Conservation (phyloP, 2,113 vertebrate genomes). For the Jaculus jaculus region DNA sequence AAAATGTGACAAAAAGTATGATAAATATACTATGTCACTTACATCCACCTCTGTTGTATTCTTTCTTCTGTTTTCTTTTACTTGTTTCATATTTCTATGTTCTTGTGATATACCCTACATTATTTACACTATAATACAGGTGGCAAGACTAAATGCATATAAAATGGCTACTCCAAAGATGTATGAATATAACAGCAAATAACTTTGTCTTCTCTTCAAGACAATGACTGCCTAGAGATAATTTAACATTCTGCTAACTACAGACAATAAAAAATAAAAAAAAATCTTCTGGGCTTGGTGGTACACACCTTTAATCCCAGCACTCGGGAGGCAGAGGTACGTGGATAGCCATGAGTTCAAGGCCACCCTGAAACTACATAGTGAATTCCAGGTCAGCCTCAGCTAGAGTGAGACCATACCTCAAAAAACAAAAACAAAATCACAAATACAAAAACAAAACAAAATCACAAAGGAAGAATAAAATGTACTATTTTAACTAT, state of each 20-base stretch:
- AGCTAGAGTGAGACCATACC: too few species aligned
- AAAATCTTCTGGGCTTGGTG: too few species aligned
- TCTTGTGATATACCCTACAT: slow-evolving; percentile 49
- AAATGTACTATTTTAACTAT: slow-evolving; percentile 7
- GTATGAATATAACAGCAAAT: slow-evolving; percentile 6
- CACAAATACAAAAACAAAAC: background rate
- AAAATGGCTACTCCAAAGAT: slow-evolving; percentile 60
- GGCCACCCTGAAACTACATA: too few species aligned
- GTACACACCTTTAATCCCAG: too few species aligned
- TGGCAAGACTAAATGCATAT: slow-evolving; percentile 42
- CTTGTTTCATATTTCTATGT: slow-evolving; percentile 48
- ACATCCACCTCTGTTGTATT: background rate
- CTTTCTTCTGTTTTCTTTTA: slow-evolving; percentile 11
- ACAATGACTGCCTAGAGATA: slow-evolving; percentile 50
- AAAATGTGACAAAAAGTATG: slow-evolving; percentile 1
- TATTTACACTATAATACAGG: slow-evolving; percentile 39
- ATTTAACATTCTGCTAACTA: slow-evolving; percentile 46
- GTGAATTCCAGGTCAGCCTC: too few species aligned
- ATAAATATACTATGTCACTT: slow-evolving; percentile 22
- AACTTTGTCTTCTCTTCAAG: slow-evolving; percentile 44
- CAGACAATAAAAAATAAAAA: slow-evolving; percentile 40
- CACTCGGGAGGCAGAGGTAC: too few species aligned
- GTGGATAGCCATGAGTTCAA: too few species aligned
- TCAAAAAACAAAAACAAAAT: too few species aligned
- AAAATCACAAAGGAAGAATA: slow-evolving; percentile 33